Conservation (phyloP, 2,888 invertebrate species). For the Campopleginae sp. region DNA sequence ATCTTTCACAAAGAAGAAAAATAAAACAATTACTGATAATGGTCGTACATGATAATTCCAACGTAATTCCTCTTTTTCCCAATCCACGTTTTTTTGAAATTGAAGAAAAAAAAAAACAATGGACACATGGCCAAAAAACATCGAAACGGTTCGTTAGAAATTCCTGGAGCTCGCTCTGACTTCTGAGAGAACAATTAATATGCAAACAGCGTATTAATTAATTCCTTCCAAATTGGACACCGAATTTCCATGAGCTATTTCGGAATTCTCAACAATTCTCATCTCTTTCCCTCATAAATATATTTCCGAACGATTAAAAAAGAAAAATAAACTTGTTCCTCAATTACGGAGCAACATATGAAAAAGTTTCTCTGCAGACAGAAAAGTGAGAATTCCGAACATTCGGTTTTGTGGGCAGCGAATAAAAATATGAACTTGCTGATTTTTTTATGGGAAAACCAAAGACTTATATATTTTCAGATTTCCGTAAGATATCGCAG, state of each 20-base stretch:
- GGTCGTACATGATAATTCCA: neutral
- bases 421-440: too few species aligned
- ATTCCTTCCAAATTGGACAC: slow-evolving; percentile 80
- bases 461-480: too few species aligned
- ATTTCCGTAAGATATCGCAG: too few species aligned
- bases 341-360: neutral
- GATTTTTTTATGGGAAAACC: too few species aligned
- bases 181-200: slow-evolving; percentile 83
- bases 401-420: too few species aligned
- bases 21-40: slow-evolving; percentile 26
- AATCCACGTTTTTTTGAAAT: neutral
- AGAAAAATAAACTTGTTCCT: neutral
- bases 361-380: too few species aligned
- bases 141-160: slow-evolving; percentile 38
- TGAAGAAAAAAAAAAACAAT: slow-evolving; percentile 5
- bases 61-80: neutral
- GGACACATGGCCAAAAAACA: neutral
- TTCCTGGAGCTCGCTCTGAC: slow-evolving; percentile 32
- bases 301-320: neutral
- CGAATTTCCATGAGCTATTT: slow-evolving; percentile 79
- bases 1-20: slow-evolving; percentile 2
- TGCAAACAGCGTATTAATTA: slow-evolving; percentile 83
- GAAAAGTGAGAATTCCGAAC: too few species aligned
- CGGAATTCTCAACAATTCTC: slow-evolving; percentile 57
- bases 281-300: neutral